Conservation (phyloP, 2,888 invertebrate species). For the Drosophila falleni region DNA sequence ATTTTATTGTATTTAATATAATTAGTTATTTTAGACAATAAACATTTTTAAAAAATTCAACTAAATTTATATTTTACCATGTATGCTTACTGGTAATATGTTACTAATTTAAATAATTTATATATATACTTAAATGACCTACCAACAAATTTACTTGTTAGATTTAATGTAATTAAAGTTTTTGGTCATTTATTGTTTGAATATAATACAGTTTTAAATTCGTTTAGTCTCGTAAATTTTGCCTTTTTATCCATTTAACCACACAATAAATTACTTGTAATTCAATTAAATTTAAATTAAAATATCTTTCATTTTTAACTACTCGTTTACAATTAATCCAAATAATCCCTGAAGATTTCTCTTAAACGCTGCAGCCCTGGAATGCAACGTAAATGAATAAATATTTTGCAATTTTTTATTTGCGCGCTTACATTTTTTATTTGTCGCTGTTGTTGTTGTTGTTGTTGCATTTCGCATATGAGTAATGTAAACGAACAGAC, state of each 20-base stretch:
- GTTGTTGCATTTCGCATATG: constrained; percentile 59
- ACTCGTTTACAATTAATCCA: neutral
- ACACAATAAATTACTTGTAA: neutral
- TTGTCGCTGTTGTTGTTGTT: constrained; percentile 35
- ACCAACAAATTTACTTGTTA: too few relatives aligned
- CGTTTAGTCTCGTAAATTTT: too few relatives aligned
- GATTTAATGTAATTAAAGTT: too few relatives aligned
- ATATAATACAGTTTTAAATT: too few relatives aligned
- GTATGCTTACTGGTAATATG: too few relatives aligned
- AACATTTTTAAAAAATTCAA: too few relatives aligned
- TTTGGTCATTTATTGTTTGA: too few relatives aligned
- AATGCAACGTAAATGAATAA: constrained; percentile 66
- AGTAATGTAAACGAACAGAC: constrained; percentile 69
- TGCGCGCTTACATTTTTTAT: constrained; percentile 34
- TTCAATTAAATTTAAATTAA: neutral
- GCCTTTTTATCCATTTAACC: neutral
- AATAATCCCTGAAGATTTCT: neutral
- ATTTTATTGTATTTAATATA: too few relatives aligned
- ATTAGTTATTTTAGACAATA: too few relatives aligned
- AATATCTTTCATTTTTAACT: neutral
- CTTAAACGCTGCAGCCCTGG: constrained; percentile 54
- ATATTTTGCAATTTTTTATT: constrained; percentile 66
- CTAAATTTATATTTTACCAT: too few relatives aligned
- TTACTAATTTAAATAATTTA: too few relatives aligned
- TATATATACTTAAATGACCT: too few relatives aligned